Percentiles rank a stretch among this genome's conserved stretches.
Conservation (phyloP, 1,140 invertebrate genomes). For the Phymastichus coffea region DNA sequence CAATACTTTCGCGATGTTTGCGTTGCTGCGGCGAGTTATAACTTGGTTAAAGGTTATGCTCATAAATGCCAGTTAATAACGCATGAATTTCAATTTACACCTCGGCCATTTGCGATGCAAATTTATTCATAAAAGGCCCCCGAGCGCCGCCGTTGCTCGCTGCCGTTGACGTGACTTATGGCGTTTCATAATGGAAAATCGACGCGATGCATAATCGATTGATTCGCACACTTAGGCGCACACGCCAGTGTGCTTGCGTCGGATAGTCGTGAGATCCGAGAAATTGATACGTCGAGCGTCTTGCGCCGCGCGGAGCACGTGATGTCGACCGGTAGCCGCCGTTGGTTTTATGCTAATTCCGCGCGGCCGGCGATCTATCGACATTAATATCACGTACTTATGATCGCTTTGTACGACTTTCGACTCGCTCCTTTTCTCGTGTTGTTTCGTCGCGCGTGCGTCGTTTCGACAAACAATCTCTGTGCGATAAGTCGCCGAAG, state of each 20-base stretch:
- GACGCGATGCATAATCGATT: constrained; percentile 19
- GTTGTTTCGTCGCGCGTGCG: too few relatives aligned
- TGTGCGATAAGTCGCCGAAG: too few relatives aligned
- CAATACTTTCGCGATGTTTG: too few relatives aligned
- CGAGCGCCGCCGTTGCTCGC: constrained; percentile 4
- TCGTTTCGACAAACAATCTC: too few relatives aligned
- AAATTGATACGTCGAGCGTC: constrained; percentile 14
- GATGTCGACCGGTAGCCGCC: constrained; percentile 1
- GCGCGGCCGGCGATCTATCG: too few relatives aligned
- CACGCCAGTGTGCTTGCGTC: not conserved
- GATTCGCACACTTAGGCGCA: not conserved
- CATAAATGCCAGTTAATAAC: constrained; percentile 30
- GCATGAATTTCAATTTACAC: constrained; percentile 31
- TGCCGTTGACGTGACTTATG: too few relatives aligned
- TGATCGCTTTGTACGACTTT: constrained; percentile 37
- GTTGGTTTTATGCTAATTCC: constrained; percentile 41
- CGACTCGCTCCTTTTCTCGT: constrained; percentile 38
- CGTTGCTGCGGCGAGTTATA: too few relatives aligned
- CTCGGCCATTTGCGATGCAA: constrained; percentile 8
- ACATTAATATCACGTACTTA: constrained; percentile 45
- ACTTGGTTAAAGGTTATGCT: too few relatives aligned
- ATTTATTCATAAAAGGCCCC: constrained; percentile 25
- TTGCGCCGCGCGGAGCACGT: too few relatives aligned
- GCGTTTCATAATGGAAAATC: constrained; percentile 20
- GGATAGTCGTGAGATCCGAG: constrained; percentile 15